Conservation (phyloP, 1,140 invertebrate species). For the Sitobion miscanthi region DNA sequence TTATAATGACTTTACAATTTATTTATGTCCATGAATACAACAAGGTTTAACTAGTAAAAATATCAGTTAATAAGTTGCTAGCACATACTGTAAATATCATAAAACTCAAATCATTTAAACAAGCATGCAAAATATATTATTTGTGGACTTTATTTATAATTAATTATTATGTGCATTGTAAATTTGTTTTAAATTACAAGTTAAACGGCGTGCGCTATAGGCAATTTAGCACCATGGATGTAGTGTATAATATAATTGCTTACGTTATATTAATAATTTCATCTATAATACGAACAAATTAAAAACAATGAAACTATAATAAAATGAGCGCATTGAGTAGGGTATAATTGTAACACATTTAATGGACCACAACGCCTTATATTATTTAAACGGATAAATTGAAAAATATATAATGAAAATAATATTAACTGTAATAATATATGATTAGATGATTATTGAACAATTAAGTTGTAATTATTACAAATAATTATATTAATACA, state of each 20-base stretch:
- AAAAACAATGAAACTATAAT: too few species aligned
- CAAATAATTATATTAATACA: neutral
- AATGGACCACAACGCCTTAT: neutral
- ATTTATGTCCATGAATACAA: neutral
- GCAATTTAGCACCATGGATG: conserved; percentile 49
- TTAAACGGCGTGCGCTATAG: conserved; percentile 38
- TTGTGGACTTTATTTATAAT: neutral
- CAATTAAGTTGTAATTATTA: neutral
- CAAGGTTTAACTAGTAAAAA: neutral
- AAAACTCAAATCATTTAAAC: neutral
- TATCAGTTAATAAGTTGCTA: neutral
- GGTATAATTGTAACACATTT: neutral
- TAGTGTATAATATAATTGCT: neutral
- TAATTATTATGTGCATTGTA: neutral
- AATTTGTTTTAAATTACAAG: neutral
- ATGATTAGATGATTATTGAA: neutral
- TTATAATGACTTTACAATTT: too few species aligned
- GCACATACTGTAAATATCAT: neutral
- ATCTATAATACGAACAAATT: too few species aligned
- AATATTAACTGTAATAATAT: neutral
- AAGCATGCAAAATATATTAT: too few species aligned
- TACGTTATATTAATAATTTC: neutral
- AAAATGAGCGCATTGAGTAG: too few species aligned
- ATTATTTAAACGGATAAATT: neutral
- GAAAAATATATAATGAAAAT: neutral